Percentiles rank a stretch among this genome's conserved stretches.
Conservation (phyloP, 2,113 vertebrate genomes). For the Anas platyrhynchos region DNA sequence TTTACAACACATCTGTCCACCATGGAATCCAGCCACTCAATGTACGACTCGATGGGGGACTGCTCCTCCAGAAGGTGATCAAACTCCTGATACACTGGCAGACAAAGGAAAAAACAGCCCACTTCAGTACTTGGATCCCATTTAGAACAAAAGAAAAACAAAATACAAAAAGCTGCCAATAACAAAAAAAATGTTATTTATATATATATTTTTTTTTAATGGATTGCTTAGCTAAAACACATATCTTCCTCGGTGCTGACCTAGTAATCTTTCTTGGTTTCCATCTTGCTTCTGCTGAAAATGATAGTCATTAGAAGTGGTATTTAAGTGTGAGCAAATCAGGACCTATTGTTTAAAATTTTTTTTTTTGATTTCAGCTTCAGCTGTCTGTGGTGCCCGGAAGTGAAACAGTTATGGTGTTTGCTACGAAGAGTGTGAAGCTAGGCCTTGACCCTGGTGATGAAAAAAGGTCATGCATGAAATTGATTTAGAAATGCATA, state of each 20-base stretch:
- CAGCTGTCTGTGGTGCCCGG: background rate
- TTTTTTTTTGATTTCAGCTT: background rate
- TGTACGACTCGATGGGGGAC: constrained; percentile 95
- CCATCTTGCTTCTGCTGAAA: background rate
- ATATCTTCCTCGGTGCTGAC: background rate
- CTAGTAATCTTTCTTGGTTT: background rate
- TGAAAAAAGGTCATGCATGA: constrained; percentile 54
- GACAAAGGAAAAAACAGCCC: constrained; percentile 15
- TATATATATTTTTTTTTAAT: background rate
- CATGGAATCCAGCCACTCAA: constrained; percentile 99
- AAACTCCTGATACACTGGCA: constrained; percentile 96
- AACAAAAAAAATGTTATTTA: background rate
- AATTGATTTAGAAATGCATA: constrained; percentile 73
- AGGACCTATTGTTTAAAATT: background rate
- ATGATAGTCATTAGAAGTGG: background rate
- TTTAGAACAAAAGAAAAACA: background rate
- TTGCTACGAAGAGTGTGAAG: background rate
- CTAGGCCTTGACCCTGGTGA: constrained; percentile 67
- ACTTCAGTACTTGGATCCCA: background rate
- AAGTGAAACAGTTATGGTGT: constrained; percentile 6
- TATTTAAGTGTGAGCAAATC: background rate
- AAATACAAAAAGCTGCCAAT: background rate
- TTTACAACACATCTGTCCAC: constrained; percentile 97
- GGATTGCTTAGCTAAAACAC: background rate
- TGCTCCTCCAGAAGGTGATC: constrained; percentile 96